A percentile compares a stretch with the other conserved stretches of the same genome.
Evolutionary conservation across 2,797 vertebrate genomes (phyloP).

Genomic region (Mustela erminea): DNA sequence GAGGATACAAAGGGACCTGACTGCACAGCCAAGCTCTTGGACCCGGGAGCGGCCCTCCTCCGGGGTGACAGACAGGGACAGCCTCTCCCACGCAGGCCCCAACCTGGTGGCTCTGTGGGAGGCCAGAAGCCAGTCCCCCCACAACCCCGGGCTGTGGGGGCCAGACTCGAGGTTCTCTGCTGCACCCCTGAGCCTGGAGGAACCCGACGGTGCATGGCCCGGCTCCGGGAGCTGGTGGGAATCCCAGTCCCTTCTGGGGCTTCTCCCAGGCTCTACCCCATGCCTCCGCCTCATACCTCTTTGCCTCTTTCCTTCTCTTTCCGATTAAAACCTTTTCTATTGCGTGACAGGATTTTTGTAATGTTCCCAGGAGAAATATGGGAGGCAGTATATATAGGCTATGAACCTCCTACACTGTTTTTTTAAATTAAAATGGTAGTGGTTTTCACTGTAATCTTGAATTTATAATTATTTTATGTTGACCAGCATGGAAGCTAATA

Average conservation of each 20-base stretch:
- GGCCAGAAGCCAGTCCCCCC: too few relatives aligned
- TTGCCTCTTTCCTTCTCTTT: neutral
- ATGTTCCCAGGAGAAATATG: neutral
- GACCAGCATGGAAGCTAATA: conserved; percentile 65
- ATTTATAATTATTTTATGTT: conserved; percentile 73
- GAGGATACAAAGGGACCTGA: neutral
- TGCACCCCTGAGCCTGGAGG: neutral
- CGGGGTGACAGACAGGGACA: neutral
- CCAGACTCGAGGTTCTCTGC: neutral
- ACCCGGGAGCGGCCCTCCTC: neutral
- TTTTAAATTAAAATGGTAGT: conserved; percentile 18
- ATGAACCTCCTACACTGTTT: neutral
- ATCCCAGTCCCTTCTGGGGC: neutral
- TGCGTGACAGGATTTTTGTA: neutral
- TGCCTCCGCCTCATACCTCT: neutral
- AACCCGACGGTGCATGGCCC: neutral
- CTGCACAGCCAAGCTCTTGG: neutral
- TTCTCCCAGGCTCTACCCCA: neutral
- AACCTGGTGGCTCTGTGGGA: neutral
- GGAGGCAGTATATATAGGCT: neutral
- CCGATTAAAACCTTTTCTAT: neutral
- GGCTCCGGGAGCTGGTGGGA: neutral
- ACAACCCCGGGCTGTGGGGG: rapidly evolving
- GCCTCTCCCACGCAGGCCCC: too few relatives aligned
- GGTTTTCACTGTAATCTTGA: conserved; percentile 55